phyloP scores from a whole-genome alignment of 2,888 invertebrate genomes.

The Drosophila atripex region DNA sequence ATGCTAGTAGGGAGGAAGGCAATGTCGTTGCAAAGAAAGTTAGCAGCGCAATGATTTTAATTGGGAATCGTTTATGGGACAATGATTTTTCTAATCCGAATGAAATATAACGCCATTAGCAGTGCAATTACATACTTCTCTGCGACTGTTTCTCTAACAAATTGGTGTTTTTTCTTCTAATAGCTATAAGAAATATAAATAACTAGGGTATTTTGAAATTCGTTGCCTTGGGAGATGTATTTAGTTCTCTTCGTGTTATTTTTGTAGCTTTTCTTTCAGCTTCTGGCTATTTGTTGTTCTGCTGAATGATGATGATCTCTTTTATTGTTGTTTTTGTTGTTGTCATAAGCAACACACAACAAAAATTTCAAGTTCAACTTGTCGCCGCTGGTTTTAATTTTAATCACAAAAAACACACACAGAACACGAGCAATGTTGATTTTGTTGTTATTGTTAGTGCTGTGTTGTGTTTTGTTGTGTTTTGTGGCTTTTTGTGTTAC shows the following conservation, averaged over 20 bases:
- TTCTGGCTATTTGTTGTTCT: slow-evolving; percentile 1
- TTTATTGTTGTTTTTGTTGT: slow-evolving; percentile 11
- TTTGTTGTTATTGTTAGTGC: slow-evolving; percentile 2
- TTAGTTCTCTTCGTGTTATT: background rate
- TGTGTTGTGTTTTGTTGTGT: slow-evolving; percentile 35
- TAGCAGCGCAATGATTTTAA: slow-evolving; percentile 32
- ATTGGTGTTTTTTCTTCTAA: background rate
- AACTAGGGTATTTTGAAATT: background rate
- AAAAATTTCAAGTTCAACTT: slow-evolving; percentile 61
- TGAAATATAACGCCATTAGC: slow-evolving; percentile 29
- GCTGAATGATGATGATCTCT: slow-evolving; percentile 1
- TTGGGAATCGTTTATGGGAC: slow-evolving; percentile 27
- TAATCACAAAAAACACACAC: slow-evolving; percentile 49
- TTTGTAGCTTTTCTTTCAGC: background rate
- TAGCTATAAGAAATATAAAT: no score
- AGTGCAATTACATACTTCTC: slow-evolving; percentile 9
- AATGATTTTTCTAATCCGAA: slow-evolving; percentile 22
- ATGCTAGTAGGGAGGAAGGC: background rate
- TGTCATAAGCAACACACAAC: slow-evolving; percentile 35
- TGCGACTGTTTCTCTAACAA: no score
- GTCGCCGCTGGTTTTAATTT: slow-evolving; percentile 51
- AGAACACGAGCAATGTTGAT: slow-evolving; percentile 30
- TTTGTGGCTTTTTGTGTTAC: slow-evolving; percentile 42
- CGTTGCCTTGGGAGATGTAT: background rate
- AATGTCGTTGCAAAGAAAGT: slow-evolving; percentile 19